Conservation (phyloP, 2,797 vertebrate genomes). For the Amazonetta brasiliensis region DNA sequence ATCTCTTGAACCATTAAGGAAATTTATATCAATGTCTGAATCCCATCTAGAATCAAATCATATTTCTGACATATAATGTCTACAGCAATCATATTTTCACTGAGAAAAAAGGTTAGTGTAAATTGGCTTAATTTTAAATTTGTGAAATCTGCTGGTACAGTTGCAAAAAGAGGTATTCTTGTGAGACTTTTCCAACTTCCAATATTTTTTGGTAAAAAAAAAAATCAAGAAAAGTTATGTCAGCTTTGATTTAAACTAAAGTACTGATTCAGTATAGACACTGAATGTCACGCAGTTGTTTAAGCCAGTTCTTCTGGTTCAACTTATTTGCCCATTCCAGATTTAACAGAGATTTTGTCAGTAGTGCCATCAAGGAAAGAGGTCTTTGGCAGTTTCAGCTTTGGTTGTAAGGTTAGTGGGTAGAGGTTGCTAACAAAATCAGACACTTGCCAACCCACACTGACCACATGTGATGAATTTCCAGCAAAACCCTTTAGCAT, state of each 20-base stretch:
- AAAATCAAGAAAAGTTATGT: neutral
- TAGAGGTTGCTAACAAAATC: neutral
- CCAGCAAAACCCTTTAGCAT: neutral
- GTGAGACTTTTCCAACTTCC: neutral
- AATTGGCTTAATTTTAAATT: neutral
- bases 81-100: neutral
- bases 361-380: neutral
- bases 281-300: neutral
- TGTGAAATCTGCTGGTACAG: neutral
- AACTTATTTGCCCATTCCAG: neutral
- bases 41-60: neutral
- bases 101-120: neutral
- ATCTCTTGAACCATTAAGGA: neutral
- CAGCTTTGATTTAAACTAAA: neutral
- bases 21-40: neutral
- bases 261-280: neutral
- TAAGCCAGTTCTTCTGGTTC: neutral
- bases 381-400: neutral
- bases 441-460: neutral
- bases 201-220: neutral
- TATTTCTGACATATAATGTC: neutral
- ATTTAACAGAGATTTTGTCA: conserved; percentile 11
- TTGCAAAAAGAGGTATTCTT: neutral
- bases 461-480: neutral
- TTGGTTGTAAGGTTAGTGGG: neutral